Evolutionary conservation across 2,797 vertebrate genomes (phyloP).

Genomic region (Lacerta bilineata): DNA sequence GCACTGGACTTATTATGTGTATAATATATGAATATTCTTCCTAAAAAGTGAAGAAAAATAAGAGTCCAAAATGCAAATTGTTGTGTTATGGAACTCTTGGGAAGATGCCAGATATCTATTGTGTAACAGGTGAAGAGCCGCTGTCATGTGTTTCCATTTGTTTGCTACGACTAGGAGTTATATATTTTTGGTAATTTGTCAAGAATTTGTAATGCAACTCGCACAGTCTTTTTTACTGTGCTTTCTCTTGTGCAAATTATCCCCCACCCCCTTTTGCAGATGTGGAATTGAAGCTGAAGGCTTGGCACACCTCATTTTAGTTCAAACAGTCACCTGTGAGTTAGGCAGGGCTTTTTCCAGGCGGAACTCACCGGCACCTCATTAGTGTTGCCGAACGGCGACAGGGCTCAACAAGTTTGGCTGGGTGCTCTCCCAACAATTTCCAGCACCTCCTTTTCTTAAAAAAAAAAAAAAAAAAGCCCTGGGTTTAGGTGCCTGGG

Average conservation of each 20-base stretch:
- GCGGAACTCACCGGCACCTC: too few species aligned
- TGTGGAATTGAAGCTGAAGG: neutral
- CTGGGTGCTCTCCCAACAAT: too few species aligned
- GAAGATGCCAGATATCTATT: neutral
- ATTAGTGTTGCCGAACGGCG: too few species aligned
- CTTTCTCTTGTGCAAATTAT: neutral
- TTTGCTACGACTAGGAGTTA: neutral
- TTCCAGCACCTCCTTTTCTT: too few species aligned
- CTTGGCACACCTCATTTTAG: neutral
- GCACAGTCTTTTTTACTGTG: neutral
- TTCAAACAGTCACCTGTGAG: too few species aligned
- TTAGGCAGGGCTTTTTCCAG: too few species aligned
- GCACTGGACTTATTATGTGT: constrained; percentile 14
- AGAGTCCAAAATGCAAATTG: neutral
- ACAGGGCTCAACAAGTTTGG: too few species aligned
- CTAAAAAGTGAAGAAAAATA: neutral
- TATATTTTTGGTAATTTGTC: neutral
- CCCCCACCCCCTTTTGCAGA: neutral
- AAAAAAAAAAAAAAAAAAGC: too few species aligned
- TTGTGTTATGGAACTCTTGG: neutral
- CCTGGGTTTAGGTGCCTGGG: too few species aligned
- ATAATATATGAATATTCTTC: neutral
- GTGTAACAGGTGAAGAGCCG: neutral
- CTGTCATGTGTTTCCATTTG: neutral
- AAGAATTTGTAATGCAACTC: neutral